Evolutionary conservation across 2,113 vertebrate species (phyloP).

Genomic region (Passer montanus): DNA sequence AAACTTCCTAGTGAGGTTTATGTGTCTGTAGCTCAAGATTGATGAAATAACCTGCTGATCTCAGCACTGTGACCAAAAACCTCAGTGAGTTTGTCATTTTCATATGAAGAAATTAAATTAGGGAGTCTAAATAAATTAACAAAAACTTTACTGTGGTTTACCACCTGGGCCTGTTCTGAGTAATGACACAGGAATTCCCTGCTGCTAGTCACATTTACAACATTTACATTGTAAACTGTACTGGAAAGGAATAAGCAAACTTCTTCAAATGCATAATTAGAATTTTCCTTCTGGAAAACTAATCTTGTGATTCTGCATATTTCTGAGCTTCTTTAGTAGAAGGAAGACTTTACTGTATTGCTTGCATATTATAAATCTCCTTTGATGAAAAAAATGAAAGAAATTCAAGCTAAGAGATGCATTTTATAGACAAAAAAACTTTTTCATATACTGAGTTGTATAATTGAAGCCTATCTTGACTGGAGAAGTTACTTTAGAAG

Average conservation of each 20-base stretch:
- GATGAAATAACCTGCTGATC: background rate
- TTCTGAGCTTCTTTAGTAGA: conserved; percentile 14
- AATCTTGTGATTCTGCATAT: conserved; percentile 6
- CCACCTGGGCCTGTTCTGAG: background rate
- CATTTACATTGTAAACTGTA: background rate
- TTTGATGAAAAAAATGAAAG: conserved; percentile 19
- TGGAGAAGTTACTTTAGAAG: background rate
- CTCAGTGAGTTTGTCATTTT: background rate
- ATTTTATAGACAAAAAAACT: background rate
- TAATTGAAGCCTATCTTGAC: background rate
- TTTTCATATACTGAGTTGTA: background rate
- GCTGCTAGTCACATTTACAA: background rate
- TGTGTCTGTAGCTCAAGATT: background rate
- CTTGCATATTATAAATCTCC: background rate
- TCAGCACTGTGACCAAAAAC: background rate
- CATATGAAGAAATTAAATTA: background rate
- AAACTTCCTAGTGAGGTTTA: background rate
- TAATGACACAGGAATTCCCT: background rate
- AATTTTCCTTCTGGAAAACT: conserved; percentile 22
- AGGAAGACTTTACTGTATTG: background rate
- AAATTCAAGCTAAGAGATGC: background rate
- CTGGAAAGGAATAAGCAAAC: background rate
- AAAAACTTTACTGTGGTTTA: background rate
- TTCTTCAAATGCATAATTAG: background rate
- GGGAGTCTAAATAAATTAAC: background rate